phyloP scores from a whole-genome alignment of 2,888 invertebrate genomes.

The Stenurella melanura region DNA sequence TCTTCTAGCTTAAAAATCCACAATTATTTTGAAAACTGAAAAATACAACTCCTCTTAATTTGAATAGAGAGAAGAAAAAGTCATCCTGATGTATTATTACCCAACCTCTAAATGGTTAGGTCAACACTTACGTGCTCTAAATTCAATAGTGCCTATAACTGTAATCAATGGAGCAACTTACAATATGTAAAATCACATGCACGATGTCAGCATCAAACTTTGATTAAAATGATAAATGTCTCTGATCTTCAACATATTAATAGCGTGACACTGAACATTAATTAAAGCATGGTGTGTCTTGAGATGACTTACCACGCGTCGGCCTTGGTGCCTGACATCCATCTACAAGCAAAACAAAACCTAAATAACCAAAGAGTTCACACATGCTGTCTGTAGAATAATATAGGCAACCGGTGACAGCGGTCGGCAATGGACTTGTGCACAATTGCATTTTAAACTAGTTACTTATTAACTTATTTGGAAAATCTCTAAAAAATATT shows the following conservation, averaged over 20 bases:
- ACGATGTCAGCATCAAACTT: neutral
- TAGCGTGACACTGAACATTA: constrained; percentile 24
- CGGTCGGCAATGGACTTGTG: constrained; percentile 18
- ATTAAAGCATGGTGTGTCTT: constrained; percentile 58
- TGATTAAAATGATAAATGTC: constrained; percentile 3
- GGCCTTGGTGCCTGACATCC: constrained; percentile 74
- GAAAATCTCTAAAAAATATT: too few species aligned
- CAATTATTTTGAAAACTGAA: too few species aligned
- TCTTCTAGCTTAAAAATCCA: too few species aligned
- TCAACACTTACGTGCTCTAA: too few species aligned
- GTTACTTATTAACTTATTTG: too few species aligned
- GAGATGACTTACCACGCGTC: constrained; percentile 73
- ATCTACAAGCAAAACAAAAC: constrained; percentile 75
- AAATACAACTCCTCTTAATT: too few species aligned
- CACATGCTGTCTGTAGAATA: constrained; percentile 45
- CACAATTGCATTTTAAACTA: neutral
- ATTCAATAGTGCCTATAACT: too few species aligned
- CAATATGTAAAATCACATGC: neutral
- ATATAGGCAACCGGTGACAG: constrained; percentile 37
- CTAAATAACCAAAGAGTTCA: constrained; percentile 66
- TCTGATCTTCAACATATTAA: neutral
- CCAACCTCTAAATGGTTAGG: too few species aligned
- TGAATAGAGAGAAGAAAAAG: too few species aligned
- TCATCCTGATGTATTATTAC: too few species aligned
- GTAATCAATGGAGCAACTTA: neutral